A percentile compares a stretch with the other conserved stretches of the same genome.
Conservation (phyloP, 2,113 vertebrate genomes). For the Tyrannus savana region DNA sequence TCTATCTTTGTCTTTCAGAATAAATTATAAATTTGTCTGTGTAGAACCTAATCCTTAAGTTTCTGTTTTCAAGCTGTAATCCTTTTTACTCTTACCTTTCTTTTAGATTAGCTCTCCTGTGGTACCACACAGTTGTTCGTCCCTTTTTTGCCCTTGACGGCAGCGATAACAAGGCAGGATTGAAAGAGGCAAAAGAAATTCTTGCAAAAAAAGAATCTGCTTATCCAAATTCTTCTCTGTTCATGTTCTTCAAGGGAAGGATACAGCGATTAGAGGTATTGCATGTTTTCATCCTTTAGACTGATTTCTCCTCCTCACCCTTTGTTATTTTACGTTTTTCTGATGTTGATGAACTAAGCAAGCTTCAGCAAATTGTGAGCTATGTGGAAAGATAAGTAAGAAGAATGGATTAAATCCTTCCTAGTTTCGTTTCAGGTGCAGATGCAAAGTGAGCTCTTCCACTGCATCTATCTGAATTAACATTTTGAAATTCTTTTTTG, state of each 20-base stretch:
- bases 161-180: constrained; percentile 87
- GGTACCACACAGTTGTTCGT: constrained; percentile 98
- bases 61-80: constrained; percentile 20
- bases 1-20: background rate
- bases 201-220: constrained; percentile 93
- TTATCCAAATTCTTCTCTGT: constrained; percentile 97
- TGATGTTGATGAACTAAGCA: background rate
- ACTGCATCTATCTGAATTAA: background rate
- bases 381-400: background rate
- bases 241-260: constrained; percentile 98
- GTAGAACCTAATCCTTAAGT: background rate
- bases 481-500: background rate
- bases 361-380: background rate
- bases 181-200: constrained; percentile 94
- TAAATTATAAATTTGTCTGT: background rate
- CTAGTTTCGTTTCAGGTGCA: background rate
- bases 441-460: background rate
- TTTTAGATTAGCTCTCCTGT: constrained; percentile 91
- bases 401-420: background rate
- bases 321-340: background rate
- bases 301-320: background rate
- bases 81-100: background rate
- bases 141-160: constrained; percentile 98
- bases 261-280: constrained; percentile 95
- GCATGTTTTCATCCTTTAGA: background rate